A percentile compares a stretch with the other conserved stretches of the same genome.
These are phyloP conservation scores for Urechis unicinctus DNA, from an alignment of 2,888 invertebrate species.

Conservation along the genomic window DNA sequence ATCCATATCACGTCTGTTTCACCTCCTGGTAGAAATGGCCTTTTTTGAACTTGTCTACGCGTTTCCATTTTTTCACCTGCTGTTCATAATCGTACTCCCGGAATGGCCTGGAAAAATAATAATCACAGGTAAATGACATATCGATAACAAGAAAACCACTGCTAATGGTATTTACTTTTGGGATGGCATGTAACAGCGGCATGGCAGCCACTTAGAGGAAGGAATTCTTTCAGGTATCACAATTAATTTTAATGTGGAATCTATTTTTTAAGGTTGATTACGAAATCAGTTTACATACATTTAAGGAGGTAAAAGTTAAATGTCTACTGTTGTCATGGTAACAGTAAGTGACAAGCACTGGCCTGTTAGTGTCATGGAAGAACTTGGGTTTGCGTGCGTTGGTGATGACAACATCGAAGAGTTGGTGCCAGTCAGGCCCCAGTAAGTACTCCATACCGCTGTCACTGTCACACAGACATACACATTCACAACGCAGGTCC, in stretches of 20 bases:
- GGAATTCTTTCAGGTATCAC: no score
- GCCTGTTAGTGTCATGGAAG: constrained; percentile 77
- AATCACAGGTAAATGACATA: not conserved
- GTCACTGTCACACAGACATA: no score
- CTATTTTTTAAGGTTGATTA: no score
- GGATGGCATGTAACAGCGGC: no score
- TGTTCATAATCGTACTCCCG: constrained; percentile 76
- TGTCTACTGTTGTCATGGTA: no score
- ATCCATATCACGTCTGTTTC: no score
- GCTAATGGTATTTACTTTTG: no score
- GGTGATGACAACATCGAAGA: constrained; percentile 89
- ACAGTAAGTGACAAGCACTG: constrained; percentile 10
- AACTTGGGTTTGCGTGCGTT: constrained; percentile 88
- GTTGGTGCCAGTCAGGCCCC: constrained; percentile 80
- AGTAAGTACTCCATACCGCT: constrained; percentile 85
- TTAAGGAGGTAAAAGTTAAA: no score
- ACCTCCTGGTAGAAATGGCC: constrained; percentile 91
- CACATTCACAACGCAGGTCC: no score
- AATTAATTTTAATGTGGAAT: no score
- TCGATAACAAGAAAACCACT: not conserved
- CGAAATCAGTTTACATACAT: no score
- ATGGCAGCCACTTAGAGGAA: no score
- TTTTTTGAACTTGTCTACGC: constrained; percentile 76
- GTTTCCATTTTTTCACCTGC: constrained; percentile 83
- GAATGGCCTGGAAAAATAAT: constrained; percentile 62